Percentiles rank a stretch among this genome's conserved stretches.
Evolutionary conservation across 64 coral and sea anemone genomes (phyloP).

Genomic region (Montipora efflorescens): DNA sequence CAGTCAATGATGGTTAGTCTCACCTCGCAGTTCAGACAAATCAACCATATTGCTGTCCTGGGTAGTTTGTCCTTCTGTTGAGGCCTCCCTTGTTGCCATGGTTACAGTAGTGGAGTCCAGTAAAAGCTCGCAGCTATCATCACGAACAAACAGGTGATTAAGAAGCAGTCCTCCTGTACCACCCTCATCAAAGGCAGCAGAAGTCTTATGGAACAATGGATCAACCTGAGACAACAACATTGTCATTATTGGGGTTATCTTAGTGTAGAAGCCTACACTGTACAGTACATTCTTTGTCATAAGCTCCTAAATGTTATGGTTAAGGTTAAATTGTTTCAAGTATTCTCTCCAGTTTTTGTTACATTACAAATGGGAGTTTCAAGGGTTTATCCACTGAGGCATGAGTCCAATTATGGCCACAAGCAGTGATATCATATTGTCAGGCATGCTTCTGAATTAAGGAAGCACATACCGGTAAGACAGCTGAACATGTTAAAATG

Average conservation of each 20-base stretch:
- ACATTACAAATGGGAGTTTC: too few species aligned
- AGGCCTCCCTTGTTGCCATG: conserved; percentile 37
- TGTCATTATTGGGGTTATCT: not conserved
- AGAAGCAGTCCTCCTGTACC: conserved; percentile 78
- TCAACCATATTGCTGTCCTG: conserved; percentile 65
- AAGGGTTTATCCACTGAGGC: too few species aligned
- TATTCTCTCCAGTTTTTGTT: too few species aligned
- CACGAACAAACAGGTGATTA: conserved; percentile 79
- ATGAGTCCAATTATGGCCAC: too few species aligned
- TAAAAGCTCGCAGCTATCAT: conserved; percentile 85
- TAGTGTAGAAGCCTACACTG: too few species aligned
- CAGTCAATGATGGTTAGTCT: not conserved
- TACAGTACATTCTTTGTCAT: too few species aligned
- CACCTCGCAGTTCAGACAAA: conserved; percentile 87
- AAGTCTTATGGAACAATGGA: conserved; percentile 96
- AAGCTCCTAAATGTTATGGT: too few species aligned
- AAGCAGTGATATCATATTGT: too few species aligned
- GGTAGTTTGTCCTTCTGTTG: conserved; percentile 56
- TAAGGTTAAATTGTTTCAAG: too few species aligned
- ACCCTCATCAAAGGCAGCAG: conserved; percentile 96
- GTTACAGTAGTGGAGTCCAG: conserved; percentile 85
- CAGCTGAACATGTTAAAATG: too few species aligned
- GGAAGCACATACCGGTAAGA: too few species aligned
- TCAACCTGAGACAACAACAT: conserved; percentile 64
- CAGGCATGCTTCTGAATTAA: too few species aligned